Conservation (phyloP, 2,888 invertebrate genomes). For the Latrodectus hesperus region DNA sequence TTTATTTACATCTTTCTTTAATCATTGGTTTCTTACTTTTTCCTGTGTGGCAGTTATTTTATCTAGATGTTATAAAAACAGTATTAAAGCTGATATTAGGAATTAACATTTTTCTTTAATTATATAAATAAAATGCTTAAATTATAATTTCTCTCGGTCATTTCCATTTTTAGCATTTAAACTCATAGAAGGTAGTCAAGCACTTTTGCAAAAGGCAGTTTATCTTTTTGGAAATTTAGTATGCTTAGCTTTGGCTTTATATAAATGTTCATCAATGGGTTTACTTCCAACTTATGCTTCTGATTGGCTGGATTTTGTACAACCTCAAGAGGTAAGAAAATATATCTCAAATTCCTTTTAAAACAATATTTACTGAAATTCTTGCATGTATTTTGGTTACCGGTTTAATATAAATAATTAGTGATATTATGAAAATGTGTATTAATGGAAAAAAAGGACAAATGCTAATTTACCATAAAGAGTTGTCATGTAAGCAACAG, state of each 20-base stretch:
- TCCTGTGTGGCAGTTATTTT: too few relatives aligned
- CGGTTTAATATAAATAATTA: too few relatives aligned
- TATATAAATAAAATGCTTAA: too few relatives aligned
- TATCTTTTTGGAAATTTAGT: slow-evolving; percentile 95
- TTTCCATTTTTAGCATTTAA: slow-evolving; percentile 81
- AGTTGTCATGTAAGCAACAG: too few relatives aligned
- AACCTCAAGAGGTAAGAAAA: slow-evolving; percentile 81
- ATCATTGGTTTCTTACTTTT: too few relatives aligned
- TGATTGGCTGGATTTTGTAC: slow-evolving; percentile 98
- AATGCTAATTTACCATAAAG: too few relatives aligned
- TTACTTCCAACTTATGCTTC: slow-evolving; percentile 96
- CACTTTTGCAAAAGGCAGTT: slow-evolving; percentile 91
- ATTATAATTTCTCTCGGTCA: not conserved
- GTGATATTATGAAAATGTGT: too few relatives aligned
- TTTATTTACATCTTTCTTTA: too few relatives aligned
- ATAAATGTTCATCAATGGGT: slow-evolving; percentile 99
- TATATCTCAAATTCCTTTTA: not conserved
- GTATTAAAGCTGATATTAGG: too few relatives aligned
- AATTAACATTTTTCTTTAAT: too few relatives aligned
- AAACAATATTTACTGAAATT: not conserved
- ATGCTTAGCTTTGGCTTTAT: slow-evolving; percentile 91
- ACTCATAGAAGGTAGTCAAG: slow-evolving; percentile 94
- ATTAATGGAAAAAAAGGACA: too few relatives aligned
- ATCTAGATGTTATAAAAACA: too few relatives aligned
- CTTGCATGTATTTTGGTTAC: not conserved